These are phyloP conservation scores for Chromobotia macracanthus DNA, from an alignment of 2,797 vertebrate species.

Conservation along the genomic window DNA sequence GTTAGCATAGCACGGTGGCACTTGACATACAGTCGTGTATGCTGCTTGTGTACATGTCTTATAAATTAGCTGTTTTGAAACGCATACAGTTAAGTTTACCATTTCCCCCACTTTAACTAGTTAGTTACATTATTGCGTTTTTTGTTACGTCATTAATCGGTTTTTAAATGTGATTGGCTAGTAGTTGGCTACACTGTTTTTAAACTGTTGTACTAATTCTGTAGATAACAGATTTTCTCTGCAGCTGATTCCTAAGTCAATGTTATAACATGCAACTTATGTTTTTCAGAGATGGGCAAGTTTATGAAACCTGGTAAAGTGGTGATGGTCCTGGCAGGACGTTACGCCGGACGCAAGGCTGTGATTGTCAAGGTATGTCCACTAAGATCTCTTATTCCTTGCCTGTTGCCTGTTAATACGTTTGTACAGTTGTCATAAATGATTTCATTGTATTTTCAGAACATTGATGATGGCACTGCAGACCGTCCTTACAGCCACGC, in stretches of 20 bases:
- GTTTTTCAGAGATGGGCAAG: slow-evolving; percentile 88
- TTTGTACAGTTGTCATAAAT: slow-evolving; percentile 72
- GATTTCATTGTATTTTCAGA: slow-evolving; percentile 71
- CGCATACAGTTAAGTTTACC: too few relatives aligned
- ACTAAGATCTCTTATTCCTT: neutral
- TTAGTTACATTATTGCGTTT: neutral
- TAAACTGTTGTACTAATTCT: too few relatives aligned
- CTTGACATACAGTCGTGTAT: neutral
- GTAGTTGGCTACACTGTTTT: neutral
- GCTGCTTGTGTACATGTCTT: neutral
- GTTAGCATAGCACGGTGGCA: neutral
- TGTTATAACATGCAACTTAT: neutral
- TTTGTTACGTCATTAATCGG: too few relatives aligned
- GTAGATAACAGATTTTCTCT: too few relatives aligned
- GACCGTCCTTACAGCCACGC: slow-evolving; percentile 97
- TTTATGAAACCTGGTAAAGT: slow-evolving; percentile 99
- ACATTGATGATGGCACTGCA: slow-evolving; percentile 93
- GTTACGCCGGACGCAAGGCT: slow-evolving; percentile 95
- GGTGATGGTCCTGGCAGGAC: slow-evolving; percentile 95
- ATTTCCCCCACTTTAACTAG: too few relatives aligned
- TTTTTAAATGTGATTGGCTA: neutral
- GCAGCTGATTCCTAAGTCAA: too few relatives aligned
- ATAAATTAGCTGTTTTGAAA: too few relatives aligned
- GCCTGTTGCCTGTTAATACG: too few relatives aligned
- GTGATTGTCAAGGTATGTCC: slow-evolving; percentile 92